phyloP scores from a whole-genome alignment of 2,113 vertebrate genomes.

The Equus quagga region DNA sequence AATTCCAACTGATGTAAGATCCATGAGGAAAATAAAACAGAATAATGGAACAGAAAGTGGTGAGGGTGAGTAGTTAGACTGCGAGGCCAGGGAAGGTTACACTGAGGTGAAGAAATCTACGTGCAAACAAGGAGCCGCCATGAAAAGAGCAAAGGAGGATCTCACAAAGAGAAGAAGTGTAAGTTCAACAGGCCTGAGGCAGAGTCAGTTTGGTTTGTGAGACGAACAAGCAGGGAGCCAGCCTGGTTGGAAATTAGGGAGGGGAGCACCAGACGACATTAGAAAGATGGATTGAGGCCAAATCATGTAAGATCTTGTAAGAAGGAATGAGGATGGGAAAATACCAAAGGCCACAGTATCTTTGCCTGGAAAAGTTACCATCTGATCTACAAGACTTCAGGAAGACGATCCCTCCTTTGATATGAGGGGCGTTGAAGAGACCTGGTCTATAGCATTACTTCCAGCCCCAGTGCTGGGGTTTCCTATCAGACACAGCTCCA shows the following conservation, averaged over 20 bases:
- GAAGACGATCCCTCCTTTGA: neutral
- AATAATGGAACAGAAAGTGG: neutral
- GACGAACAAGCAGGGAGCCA: neutral
- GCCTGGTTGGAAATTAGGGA: neutral
- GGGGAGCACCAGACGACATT: neutral
- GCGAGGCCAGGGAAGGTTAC: neutral
- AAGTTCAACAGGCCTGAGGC: neutral
- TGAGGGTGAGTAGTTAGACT: neutral
- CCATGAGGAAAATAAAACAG: constrained; percentile 26
- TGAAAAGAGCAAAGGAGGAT: neutral
- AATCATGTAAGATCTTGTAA: neutral
- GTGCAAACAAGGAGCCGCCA: neutral
- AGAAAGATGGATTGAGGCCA: neutral
- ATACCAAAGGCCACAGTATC: neutral
- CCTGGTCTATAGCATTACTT: neutral
- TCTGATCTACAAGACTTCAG: neutral
- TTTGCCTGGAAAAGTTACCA: neutral
- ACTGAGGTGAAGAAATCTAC: neutral
- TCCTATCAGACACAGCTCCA: neutral
- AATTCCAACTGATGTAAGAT: neutral
- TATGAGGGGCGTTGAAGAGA: neutral
- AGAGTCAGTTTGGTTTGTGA: neutral
- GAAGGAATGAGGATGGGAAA: neutral
- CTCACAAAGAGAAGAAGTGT: neutral
- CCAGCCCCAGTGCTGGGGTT: neutral